Conservation (phyloP, 2,113 vertebrate genomes). For the Paradisaea rubra region DNA sequence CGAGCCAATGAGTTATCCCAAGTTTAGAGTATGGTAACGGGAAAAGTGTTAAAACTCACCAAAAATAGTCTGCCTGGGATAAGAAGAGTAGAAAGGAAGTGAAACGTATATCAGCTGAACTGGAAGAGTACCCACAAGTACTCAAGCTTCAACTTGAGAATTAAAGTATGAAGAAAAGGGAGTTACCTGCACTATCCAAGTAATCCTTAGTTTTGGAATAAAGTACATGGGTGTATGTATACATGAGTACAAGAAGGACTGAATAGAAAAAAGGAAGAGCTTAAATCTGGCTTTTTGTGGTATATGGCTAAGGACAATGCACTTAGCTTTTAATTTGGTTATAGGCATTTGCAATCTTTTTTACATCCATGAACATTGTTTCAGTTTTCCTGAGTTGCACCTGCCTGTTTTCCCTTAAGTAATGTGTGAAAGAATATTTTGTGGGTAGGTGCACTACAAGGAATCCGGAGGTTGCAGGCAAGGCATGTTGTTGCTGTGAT, state of each 20-base stretch:
- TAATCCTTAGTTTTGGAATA: not conserved
- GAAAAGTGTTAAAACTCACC: not conserved
- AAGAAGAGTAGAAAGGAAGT: not conserved
- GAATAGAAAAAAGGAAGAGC: not conserved
- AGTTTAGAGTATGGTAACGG: not conserved
- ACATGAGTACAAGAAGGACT: not conserved
- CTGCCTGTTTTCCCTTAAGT: not conserved
- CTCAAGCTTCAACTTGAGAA: not conserved
- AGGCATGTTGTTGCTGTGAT: not conserved
- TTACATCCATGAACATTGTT: not conserved
- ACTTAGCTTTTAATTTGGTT: not conserved
- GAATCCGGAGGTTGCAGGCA: accelerated
- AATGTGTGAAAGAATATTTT: not conserved
- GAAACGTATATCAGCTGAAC: not conserved
- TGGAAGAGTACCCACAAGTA: not conserved
- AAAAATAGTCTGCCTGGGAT: not conserved
- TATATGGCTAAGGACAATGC: not conserved
- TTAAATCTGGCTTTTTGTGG: not conserved
- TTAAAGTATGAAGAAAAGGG: not conserved
- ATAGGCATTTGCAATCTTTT: not conserved
- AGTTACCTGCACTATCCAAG: not conserved
- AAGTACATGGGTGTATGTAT: accelerated
- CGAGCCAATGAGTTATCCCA: not conserved
- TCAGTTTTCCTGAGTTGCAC: not conserved
- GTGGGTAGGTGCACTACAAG: not conserved